phyloP scores from a whole-genome alignment of 2,113 vertebrate species.

The Neolamprologus sp. region DNA sequence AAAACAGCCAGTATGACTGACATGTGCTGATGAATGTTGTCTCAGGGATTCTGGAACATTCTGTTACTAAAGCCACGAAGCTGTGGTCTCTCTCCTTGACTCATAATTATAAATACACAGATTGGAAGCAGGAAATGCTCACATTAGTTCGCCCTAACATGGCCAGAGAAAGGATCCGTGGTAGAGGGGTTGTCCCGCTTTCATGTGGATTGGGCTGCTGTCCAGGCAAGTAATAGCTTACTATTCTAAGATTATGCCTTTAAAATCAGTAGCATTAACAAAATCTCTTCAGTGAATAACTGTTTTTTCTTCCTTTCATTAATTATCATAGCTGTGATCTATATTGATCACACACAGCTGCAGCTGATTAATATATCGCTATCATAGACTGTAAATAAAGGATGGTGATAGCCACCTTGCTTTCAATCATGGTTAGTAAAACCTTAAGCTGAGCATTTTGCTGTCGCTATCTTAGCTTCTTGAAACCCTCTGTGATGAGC shows the following conservation, averaged over 20 bases:
- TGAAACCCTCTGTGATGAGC: background rate
- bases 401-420: background rate
- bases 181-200: background rate
- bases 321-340: background rate
- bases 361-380: background rate
- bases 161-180: background rate
- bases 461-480: background rate
- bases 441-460: background rate
- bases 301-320: background rate
- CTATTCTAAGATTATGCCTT: background rate
- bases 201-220: background rate
- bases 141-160: background rate
- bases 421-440: background rate
- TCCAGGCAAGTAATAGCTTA: rapidly evolving
- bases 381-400: background rate
- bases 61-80: background rate
- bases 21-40: slow-evolving; percentile 14
- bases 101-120: slow-evolving; percentile 25
- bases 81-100: background rate
- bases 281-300: background rate
- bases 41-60: slow-evolving; percentile 30
- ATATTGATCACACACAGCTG: background rate
- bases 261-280: background rate
- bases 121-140: background rate
- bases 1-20: slow-evolving; percentile 28